Base-by-base conservation (phyloP, 2,113 vertebrate species). In the Camelus dromedarius region DNA sequence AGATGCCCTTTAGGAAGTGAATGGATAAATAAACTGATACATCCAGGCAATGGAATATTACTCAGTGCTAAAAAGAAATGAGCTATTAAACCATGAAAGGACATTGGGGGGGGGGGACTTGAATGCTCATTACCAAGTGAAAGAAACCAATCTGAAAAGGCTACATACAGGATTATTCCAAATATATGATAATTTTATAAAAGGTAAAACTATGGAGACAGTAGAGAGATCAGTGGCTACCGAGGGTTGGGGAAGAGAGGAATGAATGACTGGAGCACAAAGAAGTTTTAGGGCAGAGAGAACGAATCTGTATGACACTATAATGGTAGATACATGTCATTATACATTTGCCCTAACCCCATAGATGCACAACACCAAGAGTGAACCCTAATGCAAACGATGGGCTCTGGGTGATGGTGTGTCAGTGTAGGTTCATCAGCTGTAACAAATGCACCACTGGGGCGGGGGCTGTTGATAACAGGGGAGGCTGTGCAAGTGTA, bases 151-250 rank as follows among this genome's bases (percentile, higher is more conserved):
- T 73, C 56, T 38, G 35, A 92, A 80, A 77, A 87, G 30, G 48
- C 35, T 75, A 48, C 24, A 20, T 30, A 56, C 6, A 19, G 9
- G 56, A 35, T 64, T 50, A 32, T 67, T 82, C 1, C 48, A 88
- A 64, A 87, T 56, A 48, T 24, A 58, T 67, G 67, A 88, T 67
- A 82, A 82, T 88, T 92, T 92, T 82, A 15, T 70, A n/a, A 62
- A 52, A 64, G 72, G 35, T 38, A 52, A 46, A 62, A 62, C 35
- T 62, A 32, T 54, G 48, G 30, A 95, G 30, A 56, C 28, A 70
- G n/a, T 86, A 62, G 70, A 79, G 80, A 66, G 56, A 70, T n/a
- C 19, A 77, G 26, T 32, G 52, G 48, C 62, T 77, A 30, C 6
- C 15, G n/a, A 60, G 14, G 16, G 30, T 32, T 77, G 14, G 14